Conservation (phyloP, 1,140 invertebrate genomes). For the Aphis craccivora region DNA sequence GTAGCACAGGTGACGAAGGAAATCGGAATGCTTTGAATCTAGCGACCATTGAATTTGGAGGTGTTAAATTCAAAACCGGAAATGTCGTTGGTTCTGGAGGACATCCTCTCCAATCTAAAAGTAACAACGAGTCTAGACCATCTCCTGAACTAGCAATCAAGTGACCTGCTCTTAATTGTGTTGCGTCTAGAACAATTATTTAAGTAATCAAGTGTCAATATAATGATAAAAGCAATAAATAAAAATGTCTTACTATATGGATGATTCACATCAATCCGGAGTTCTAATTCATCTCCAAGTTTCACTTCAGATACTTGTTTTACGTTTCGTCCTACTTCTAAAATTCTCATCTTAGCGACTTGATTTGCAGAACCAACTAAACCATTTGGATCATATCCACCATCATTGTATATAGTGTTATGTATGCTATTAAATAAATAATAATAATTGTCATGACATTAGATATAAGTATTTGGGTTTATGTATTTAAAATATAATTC, state of each 20-base stretch:
- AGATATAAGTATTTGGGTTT: not conserved
- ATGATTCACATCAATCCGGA: constrained; percentile 65
- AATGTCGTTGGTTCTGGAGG: constrained; percentile 68
- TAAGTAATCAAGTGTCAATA: not conserved
- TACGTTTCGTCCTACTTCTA: constrained; percentile 60
- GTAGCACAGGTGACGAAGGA: constrained; percentile 72
- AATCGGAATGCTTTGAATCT: constrained; percentile 75
- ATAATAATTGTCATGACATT: not conserved
- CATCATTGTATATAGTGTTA: constrained; percentile 50
- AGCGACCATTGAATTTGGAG: constrained; percentile 65
- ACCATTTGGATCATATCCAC: constrained; percentile 43
- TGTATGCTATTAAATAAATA: constrained; percentile 35
- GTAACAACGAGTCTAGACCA: constrained; percentile 66
- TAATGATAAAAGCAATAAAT: not conserved
- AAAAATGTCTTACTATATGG: constrained; percentile 63
- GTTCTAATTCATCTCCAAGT: constrained; percentile 65
- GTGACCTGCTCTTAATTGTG: constrained; percentile 68
- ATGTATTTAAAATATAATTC: not conserved
- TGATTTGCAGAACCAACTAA: constrained; percentile 44
- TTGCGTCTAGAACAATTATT: constrained; percentile 64
- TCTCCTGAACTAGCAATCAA: constrained; percentile 68
- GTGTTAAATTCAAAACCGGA: constrained; percentile 65
- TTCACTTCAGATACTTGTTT: constrained; percentile 62
- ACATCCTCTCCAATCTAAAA: constrained; percentile 69
- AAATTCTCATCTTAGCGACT: constrained; percentile 60